Evolutionary conservation across 2,888 invertebrate species (phyloP).

Genomic region (Alcis repandata): DNA sequence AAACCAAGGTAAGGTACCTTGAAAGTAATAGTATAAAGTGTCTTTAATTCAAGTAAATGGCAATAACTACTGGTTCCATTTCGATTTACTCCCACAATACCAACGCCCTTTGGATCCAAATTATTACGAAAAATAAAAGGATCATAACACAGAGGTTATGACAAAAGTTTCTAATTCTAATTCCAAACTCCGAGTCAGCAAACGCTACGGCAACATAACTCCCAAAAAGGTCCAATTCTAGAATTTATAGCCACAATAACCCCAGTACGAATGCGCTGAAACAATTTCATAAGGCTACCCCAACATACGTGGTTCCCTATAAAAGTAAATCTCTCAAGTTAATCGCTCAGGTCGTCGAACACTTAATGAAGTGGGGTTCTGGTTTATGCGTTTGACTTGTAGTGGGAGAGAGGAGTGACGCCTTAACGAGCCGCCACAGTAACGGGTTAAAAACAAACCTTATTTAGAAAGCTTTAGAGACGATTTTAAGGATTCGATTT

Average conservation of each 20-base stretch:
- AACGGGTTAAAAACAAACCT: conserved; percentile 35
- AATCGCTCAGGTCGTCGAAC: conserved; percentile 66
- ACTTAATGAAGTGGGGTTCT: conserved; percentile 66
- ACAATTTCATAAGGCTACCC: conserved; percentile 56
- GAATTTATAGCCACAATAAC: conserved; percentile 52
- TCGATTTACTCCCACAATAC: not conserved
- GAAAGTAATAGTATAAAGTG: no score
- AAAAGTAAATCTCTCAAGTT: conserved; percentile 65
- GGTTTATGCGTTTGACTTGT: conserved; percentile 55
- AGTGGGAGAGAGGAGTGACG: conserved; percentile 46
- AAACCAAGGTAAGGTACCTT: not conserved
- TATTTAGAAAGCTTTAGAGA: conserved; percentile 20
- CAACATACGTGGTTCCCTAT: conserved; percentile 52
- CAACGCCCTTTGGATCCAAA: not conserved
- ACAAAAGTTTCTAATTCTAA: not conserved
- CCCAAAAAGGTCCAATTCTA: conserved; percentile 34
- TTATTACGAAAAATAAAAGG: not conserved
- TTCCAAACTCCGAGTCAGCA: conserved; percentile 3
- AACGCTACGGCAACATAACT: conserved; percentile 9
- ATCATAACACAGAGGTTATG: not conserved
- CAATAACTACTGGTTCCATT: not conserved
- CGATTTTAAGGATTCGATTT: conserved; percentile 3
- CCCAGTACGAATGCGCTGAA: conserved; percentile 48
- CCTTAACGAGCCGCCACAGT: conserved; percentile 39
- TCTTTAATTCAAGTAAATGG: not conserved